Evolutionary conservation across 2,888 invertebrate genomes (phyloP), one percentile per base, ranked within the genome.

Genomic region (Troilus luridus): DNA sequence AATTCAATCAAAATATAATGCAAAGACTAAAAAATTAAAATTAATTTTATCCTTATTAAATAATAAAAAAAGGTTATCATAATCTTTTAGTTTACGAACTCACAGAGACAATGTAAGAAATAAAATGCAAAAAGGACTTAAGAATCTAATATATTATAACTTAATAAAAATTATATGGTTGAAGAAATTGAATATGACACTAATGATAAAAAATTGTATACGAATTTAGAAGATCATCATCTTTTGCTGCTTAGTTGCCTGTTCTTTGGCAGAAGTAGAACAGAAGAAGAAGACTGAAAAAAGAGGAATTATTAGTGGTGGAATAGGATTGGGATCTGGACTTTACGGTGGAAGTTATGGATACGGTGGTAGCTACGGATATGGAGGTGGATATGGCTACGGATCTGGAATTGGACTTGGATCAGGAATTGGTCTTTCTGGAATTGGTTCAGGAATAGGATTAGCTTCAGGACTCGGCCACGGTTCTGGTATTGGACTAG

Each of bases 251-350:
- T 64, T 89, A 3, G 0, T 89, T 21, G 64, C 56, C 54, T 21
- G 67, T 17, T 10, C 62, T 60, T 60, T 88, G 10, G 88, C 59
- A 24, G 60, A 88, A n/a, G 90, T n/a, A 56, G 90, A 90, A 72
- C 24, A 72, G 21, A 81, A 64, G 59, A 90, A 90, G 58, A 77
- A 90, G n/a, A 59, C 67, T n/a, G 77, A 90, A 21, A 90, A 90
- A 24, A 72, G 90, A 60, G 90, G 90, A 90, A 24, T 90, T 59
- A 10, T 90, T 14, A 41, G 81, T 7, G 58, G 67, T 5, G 81
- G 90, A 12, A 7, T 89, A 21, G 90, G 90, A 24, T 58, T 90
- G 2, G 89, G 89, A n/a, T 24, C 62, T 14, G 89, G 89, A 0
- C 24, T 59, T 2, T 17, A 27, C 72, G 90, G 89, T 58, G 72